phyloP scores from a whole-genome alignment of 2,797 vertebrate species.

The Tachyglossus aculeatus region DNA sequence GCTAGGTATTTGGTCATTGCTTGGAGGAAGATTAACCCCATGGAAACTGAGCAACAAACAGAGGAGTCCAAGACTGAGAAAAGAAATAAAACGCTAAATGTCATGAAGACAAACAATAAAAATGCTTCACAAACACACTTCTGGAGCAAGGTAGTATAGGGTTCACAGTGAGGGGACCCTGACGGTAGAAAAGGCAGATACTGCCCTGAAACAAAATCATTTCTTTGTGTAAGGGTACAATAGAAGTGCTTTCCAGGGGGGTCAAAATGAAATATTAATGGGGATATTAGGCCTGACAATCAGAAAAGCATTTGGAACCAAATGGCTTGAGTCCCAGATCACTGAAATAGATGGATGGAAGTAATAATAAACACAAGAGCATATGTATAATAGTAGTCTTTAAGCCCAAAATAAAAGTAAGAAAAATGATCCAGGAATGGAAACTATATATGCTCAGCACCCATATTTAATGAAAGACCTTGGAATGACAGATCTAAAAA shows the following conservation, averaged over 20 bases:
- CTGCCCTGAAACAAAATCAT: background rate
- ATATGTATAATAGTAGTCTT: too few species aligned
- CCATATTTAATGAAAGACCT: too few species aligned
- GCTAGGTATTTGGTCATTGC: background rate
- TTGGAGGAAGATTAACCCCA: background rate
- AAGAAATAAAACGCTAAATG: background rate
- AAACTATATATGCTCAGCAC: too few species aligned
- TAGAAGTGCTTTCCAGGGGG: background rate
- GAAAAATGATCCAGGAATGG: too few species aligned
- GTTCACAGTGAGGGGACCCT: background rate
- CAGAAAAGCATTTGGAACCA: background rate
- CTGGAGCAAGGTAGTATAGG: background rate
- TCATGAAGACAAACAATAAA: background rate
- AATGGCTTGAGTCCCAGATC: background rate
- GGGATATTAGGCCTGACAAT: background rate
- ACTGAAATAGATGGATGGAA: background rate
- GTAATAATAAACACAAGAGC: too few species aligned
- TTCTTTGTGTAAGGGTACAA: background rate
- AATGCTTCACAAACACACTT: background rate
- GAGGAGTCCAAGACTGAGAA: background rate
- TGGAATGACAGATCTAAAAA: too few species aligned
- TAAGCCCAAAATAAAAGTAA: too few species aligned
- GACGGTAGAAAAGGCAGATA: background rate
- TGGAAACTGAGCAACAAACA: background rate
- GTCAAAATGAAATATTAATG: slow-evolving; percentile 2